phyloP scores from a whole-genome alignment of 2,797 vertebrate genomes.

The Acipenser oxyrinchus region DNA sequence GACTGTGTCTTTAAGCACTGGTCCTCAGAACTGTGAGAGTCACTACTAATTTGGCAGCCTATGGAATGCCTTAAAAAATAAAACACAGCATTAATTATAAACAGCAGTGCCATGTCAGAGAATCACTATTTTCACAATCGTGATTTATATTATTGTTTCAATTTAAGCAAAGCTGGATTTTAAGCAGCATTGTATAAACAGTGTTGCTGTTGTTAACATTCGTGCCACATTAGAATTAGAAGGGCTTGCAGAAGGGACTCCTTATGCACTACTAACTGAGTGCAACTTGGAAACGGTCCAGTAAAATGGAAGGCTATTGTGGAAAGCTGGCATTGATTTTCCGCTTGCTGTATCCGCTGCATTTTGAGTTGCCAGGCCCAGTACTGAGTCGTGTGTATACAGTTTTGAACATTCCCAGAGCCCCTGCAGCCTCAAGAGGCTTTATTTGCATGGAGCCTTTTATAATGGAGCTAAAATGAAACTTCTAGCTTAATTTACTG shows the following conservation, averaged over 20 bases:
- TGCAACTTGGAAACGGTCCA: constrained; percentile 26
- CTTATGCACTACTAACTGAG: constrained; percentile 23
- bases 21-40: constrained; percentile 6
- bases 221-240: constrained; percentile 16
- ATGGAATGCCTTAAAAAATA: constrained; percentile 7
- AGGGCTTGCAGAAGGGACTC: not conserved
- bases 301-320: constrained; percentile 18
- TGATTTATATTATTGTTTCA: not conserved
- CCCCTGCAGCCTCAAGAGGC: constrained; percentile 29
- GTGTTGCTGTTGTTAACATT: constrained; percentile 11
- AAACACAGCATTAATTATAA: not conserved
- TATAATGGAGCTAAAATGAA: constrained; percentile 12
- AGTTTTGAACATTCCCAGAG: constrained; percentile 25
- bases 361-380: constrained; percentile 12
- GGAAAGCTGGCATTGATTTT: constrained; percentile 23
- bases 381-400: constrained; percentile 31
- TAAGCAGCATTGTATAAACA: constrained; percentile 10
- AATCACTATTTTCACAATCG: not conserved
- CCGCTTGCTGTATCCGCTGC: constrained; percentile 11
- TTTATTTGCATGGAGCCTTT: constrained; percentile 39
- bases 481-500: constrained; percentile 13
- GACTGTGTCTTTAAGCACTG: constrained; percentile 5
- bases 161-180: constrained; percentile 1
- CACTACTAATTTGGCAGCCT: constrained; percentile 10
- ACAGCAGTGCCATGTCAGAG: not conserved